These are phyloP conservation scores for Astur gentilis DNA, from an alignment of 2,113 vertebrate genomes.

Conservation along the genomic window DNA sequence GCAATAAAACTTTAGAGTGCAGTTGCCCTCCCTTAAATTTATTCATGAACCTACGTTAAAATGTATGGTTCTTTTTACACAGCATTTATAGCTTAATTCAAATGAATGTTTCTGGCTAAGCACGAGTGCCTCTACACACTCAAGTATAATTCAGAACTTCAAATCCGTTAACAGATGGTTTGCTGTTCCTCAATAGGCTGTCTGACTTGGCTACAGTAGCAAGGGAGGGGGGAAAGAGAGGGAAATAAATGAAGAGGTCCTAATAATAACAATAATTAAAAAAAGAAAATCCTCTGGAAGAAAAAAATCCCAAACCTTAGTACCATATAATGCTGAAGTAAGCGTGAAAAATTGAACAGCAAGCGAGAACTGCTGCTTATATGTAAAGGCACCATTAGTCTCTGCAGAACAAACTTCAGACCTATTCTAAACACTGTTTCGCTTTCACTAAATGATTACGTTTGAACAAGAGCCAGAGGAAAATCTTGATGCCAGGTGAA, in stretches of 20 bases:
- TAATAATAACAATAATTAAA: slow-evolving; percentile 35
- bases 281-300: background rate
- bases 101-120: slow-evolving; percentile 91
- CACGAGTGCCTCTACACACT: slow-evolving; percentile 88
- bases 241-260: slow-evolving; percentile 37
- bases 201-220: slow-evolving; percentile 77
- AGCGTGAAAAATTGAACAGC: slow-evolving; percentile 45
- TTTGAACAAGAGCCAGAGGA: slow-evolving; percentile 46
- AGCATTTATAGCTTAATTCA: slow-evolving; percentile 82
- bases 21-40: slow-evolving; percentile 82
- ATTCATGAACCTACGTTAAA: slow-evolving; percentile 79
- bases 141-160: slow-evolving; percentile 91
- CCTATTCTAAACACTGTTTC: background rate
- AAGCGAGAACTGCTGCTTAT: background rate
- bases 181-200: slow-evolving; percentile 90
- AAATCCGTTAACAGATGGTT: slow-evolving; percentile 94
- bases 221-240: slow-evolving; percentile 19
- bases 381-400: background rate
- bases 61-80: slow-evolving; percentile 78
- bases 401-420: slow-evolving; percentile 38
- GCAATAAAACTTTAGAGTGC: slow-evolving; percentile 79
- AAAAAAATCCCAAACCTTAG: background rate
- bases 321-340: slow-evolving; percentile 66
- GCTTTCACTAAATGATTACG: slow-evolving; percentile 31
- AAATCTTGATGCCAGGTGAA: slow-evolving; percentile 26